Evolutionary conservation across 2,113 vertebrate genomes (phyloP).

Genomic region (Opisthocomus hoazin): DNA sequence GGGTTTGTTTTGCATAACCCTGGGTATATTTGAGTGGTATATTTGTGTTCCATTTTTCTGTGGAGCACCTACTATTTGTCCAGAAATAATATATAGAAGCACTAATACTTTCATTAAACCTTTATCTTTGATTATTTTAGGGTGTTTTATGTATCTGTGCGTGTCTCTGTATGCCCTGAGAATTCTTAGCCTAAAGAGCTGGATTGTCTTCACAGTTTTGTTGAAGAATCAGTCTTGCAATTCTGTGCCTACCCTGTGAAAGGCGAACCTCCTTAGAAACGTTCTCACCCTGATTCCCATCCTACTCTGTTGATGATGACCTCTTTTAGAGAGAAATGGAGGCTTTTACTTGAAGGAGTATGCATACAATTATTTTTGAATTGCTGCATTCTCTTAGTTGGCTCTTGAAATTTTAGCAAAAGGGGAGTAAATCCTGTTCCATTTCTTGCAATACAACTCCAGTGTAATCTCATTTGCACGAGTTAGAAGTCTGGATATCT

Average conservation of each 20-base stretch:
- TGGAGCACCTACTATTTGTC: background rate
- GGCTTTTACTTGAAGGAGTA: background rate
- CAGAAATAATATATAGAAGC: background rate
- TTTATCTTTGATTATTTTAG: background rate
- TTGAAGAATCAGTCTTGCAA: background rate
- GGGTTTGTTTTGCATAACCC: background rate
- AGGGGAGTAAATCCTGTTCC: background rate
- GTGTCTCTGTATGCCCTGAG: background rate
- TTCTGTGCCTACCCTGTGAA: background rate
- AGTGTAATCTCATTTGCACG: background rate
- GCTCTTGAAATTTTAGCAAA: background rate
- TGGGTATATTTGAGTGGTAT: background rate
- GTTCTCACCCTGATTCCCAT: conserved; percentile 35
- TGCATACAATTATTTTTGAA: background rate
- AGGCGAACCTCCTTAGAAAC: background rate
- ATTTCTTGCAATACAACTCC: background rate
- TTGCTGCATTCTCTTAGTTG: background rate
- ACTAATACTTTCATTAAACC: background rate
- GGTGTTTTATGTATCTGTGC: background rate
- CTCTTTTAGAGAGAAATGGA: background rate
- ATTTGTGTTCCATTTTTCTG: background rate
- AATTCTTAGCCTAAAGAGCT: background rate
- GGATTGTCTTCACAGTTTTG: background rate
- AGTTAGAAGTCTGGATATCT: background rate
- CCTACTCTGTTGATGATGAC: background rate